A percentile compares a stretch with the other conserved stretches of the same genome.
phyloP scores from a whole-genome alignment of 2,888 invertebrate species.

The Drosophila phalerata region DNA sequence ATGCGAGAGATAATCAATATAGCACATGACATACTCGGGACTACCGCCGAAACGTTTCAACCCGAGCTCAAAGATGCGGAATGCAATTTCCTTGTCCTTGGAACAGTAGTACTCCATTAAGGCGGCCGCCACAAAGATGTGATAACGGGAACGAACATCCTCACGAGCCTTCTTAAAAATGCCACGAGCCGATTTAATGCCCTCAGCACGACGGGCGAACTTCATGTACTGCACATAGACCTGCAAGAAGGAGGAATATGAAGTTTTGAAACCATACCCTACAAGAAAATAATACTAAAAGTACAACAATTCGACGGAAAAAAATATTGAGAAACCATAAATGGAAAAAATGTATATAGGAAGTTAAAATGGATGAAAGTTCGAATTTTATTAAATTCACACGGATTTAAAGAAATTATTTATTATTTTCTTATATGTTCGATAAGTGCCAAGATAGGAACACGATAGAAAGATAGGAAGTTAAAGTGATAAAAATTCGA shows the following conservation, averaged over 20 bases:
- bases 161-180: constrained; percentile 98
- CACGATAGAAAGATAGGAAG: no score
- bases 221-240: constrained; percentile 99
- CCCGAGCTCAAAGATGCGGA: constrained; percentile 98
- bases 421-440: no score
- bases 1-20: constrained; percentile 98
- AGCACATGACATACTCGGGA: constrained; percentile 97
- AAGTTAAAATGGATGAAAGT: no score
- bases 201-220: constrained; percentile 98
- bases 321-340: no score
- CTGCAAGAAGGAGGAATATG: constrained; percentile 83
- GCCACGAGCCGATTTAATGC: constrained; percentile 97
- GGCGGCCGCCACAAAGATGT: constrained; percentile 98
- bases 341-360: no score
- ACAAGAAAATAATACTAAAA: background rate
- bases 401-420: no score
- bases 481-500: no score
- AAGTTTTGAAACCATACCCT: background rate
- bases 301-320: no score
- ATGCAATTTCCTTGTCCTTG: constrained; percentile 98
- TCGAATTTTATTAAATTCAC: no score
- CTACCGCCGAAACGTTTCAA: constrained; percentile 98
- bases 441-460: no score
- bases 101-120: constrained; percentile 99
- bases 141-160: constrained; percentile 93